A percentile compares a stretch with the other conserved stretches of the same genome.
Conservation (phyloP, 2,888 invertebrate genomes). For the Pollenia angustigena region DNA sequence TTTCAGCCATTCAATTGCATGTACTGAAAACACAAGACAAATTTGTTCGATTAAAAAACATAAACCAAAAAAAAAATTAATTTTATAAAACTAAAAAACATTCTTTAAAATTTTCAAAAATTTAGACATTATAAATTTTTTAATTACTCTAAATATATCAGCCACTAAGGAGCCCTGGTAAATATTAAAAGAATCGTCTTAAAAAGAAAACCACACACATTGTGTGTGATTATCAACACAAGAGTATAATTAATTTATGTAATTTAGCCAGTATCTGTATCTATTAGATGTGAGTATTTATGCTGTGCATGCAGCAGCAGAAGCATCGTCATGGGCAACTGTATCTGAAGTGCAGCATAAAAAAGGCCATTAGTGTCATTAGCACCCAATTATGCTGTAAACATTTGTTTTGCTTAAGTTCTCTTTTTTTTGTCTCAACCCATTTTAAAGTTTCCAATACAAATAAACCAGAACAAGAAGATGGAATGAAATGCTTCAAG, state of each 20-base stretch:
- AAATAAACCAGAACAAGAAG: constrained; percentile 54
- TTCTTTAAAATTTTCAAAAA: neutral
- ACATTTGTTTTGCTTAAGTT: constrained; percentile 57
- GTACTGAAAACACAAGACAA: constrained; percentile 19
- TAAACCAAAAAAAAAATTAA: neutral
- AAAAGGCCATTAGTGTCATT: constrained; percentile 80
- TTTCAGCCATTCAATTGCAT: neutral
- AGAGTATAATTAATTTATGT: constrained; percentile 64
- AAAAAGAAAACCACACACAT: constrained; percentile 66
- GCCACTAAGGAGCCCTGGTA: constrained; percentile 64
- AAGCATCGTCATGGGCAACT: neutral
- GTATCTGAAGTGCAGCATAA: constrained; percentile 56
- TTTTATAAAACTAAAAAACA: neutral
- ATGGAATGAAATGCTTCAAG: constrained; percentile 63
- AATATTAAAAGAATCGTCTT: neutral
- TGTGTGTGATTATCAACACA: constrained; percentile 56
- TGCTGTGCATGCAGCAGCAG: neutral
- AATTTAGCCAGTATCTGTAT: constrained; percentile 50
- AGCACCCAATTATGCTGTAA: constrained; percentile 82
- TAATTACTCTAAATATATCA: constrained; percentile 40
- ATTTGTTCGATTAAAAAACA: neutral
- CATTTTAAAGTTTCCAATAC: constrained; percentile 49
- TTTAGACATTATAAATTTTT: constrained; percentile 1
- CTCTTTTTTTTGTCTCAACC: constrained; percentile 11
- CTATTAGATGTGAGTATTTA: constrained; percentile 40